These are phyloP conservation scores for Eriosoma lanigerum DNA, from an alignment of 1,140 invertebrate genomes.

Conservation along the genomic window DNA sequence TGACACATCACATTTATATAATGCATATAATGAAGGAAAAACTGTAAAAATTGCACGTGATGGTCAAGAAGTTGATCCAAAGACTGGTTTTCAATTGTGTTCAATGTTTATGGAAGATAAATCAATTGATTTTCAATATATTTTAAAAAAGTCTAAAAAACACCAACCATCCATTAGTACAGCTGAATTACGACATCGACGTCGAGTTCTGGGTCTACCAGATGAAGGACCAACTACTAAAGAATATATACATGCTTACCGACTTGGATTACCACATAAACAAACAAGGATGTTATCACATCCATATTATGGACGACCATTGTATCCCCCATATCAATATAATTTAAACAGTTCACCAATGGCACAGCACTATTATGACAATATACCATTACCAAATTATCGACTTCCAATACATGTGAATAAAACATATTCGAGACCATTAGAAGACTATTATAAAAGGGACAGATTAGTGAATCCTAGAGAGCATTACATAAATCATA, in stretches of 20 bases:
- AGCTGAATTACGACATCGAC: slow-evolving; percentile 36
- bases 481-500: background rate
- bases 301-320: slow-evolving; percentile 48
- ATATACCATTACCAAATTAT: slow-evolving; percentile 21
- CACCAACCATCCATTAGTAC: slow-evolving; percentile 57
- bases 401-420: slow-evolving; percentile 24
- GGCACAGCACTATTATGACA: slow-evolving; percentile 50
- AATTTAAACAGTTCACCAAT: slow-evolving; percentile 30
- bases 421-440: slow-evolving; percentile 6
- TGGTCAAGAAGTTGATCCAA: slow-evolving; percentile 96
- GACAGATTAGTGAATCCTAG: slow-evolving; percentile 30
- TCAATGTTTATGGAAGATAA: slow-evolving; percentile 92
- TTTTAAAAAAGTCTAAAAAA: slow-evolving; percentile 86
- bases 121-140: slow-evolving; percentile 86
- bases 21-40: slow-evolving; percentile 98
- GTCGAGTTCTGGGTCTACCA: slow-evolving; percentile 27
- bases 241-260: slow-evolving; percentile 23
- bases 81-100: slow-evolving; percentile 91
- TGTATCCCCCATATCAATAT: slow-evolving; percentile 40
- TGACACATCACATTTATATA: slow-evolving; percentile 89
- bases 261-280: slow-evolving; percentile 37
- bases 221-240: slow-evolving; percentile 24
- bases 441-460: slow-evolving; percentile 36
- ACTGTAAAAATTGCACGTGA: slow-evolving; percentile 98
- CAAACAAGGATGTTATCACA: slow-evolving; percentile 35